Conservation (phyloP, 92 coral and sea anemone genomes). For the Phenganax marumi region DNA sequence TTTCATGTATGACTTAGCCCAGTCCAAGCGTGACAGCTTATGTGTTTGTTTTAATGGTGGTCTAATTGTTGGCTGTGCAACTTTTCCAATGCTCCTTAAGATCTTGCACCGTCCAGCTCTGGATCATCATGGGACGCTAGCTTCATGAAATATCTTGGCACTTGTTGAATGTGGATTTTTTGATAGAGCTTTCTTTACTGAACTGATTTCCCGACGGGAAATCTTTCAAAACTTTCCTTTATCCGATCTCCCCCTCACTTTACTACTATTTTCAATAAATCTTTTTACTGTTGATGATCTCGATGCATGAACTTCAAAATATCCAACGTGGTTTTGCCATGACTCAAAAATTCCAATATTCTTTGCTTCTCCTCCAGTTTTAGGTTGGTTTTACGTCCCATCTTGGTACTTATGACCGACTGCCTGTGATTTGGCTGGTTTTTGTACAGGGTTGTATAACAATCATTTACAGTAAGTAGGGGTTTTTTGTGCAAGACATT, state of each 20-base stretch:
- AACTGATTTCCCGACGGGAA: constrained; percentile 33
- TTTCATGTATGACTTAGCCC: constrained; percentile 31
- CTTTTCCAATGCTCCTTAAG: constrained; percentile 23
- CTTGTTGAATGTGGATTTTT: constrained; percentile 24
- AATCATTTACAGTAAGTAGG: constrained; percentile 15
- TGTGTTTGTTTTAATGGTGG: constrained; percentile 22
- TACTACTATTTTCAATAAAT: constrained; percentile 1
- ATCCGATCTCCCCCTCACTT: constrained; percentile 10
- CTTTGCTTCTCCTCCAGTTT: constrained; percentile 12
- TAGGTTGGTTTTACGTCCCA: constrained; percentile 8
- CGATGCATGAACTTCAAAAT: constrained; percentile 15
- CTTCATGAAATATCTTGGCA: constrained; percentile 25
- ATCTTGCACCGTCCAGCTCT: constrained; percentile 35
- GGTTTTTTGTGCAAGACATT: not conserved
- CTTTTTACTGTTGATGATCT: constrained; percentile 6
- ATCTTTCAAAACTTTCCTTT: constrained; percentile 13
- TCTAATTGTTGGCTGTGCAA: constrained; percentile 7
- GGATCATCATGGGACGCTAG: constrained; percentile 21
- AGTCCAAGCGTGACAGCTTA: constrained; percentile 14
- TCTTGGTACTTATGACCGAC: constrained; percentile 1
- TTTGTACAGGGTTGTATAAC: constrained; percentile 9
- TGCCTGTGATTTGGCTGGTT: not conserved
- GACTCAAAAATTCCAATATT: not conserved
- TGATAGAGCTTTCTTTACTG: constrained; percentile 10
- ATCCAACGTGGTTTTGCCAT: constrained; percentile 20